Conservation (phyloP, 2,113 vertebrate genomes). For the Plecotus auritus region DNA sequence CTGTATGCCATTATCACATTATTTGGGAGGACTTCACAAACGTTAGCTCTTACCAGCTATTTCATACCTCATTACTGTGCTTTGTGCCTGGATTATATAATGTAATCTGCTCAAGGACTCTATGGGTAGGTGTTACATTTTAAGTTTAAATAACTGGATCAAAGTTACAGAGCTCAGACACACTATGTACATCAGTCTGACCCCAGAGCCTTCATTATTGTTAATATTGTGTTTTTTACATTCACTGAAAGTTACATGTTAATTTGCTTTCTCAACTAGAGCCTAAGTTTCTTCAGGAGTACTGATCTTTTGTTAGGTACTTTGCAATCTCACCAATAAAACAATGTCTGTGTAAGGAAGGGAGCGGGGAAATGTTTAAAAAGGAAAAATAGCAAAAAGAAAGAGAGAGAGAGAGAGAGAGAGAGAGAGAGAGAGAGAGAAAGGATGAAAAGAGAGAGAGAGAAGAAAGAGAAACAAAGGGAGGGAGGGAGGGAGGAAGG, state of each 20-base stretch:
- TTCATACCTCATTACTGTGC: neutral
- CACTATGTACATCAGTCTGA: neutral
- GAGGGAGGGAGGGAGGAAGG: fast-evolving
- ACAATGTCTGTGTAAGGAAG: neutral
- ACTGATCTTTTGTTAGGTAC: neutral
- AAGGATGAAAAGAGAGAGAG: fast-evolving
- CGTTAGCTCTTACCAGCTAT: neutral
- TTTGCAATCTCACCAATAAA: neutral
- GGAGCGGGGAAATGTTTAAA: no score
- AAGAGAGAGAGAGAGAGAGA: no score
- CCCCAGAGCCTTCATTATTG: neutral
- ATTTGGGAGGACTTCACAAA: neutral
- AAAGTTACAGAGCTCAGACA: neutral
- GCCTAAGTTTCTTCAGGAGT: neutral
- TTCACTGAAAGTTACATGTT: no score
- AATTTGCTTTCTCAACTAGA: neutral
- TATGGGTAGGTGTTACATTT: neutral
- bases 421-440: fast-evolving
- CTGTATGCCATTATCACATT: neutral
- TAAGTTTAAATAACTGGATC: neutral
- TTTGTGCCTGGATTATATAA: neutral
- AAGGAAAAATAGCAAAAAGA: no score
- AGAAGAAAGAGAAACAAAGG: fast-evolving
- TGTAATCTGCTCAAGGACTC: neutral
- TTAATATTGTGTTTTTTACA: neutral